Base-by-base conservation (phyloP, 2,797 vertebrate species). In the Muraenolepis orangiensis region DNA sequence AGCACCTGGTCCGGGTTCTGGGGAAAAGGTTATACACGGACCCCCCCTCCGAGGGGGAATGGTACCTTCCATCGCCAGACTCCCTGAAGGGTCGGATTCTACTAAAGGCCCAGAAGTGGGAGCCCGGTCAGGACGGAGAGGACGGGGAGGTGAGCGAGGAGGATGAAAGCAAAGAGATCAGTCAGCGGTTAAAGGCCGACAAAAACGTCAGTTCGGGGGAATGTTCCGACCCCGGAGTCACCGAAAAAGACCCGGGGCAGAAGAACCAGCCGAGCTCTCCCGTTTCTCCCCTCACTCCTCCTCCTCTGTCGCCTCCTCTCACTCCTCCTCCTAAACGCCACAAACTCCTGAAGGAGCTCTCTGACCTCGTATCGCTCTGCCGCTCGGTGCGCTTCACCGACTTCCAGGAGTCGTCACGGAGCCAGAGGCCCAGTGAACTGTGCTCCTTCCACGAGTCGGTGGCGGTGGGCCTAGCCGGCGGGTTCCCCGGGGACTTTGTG, bases 71-170 rank as follows among this genome's bases (percentile, higher is more conserved):
- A 0, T 98, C 97, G 1, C 97, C 96, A 0, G 89, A 95, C 34
- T 91, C 87, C 64, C 92, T 98, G 69, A 95, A 92, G 89, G 92
- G 95, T 74, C 94, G 92, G 84, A 95, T 98, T 84, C 85, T 98
- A 12, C 88, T 98, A 12, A 97, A 97, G 83, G 95, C 94, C 23
- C 96, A 95, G 92, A 96, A 95, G 72, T 85, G 96, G 51, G 91
- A 87, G 46, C 87, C 84, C 23, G 91, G 79, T 75, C 92, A 84
- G 75, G 90, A 91, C 1, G 92, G 90, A 0, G 85, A 93, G 1
- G 95, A 96, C 5, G 96, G 95, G 10, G 95, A 97, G 68, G 95
- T 96, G 42, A 96, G 95, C 1, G 96, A 97, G 71, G 96, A 98
- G 86, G 97, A 98, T 0, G 96, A 97, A 87, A 96, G 96, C 20